These are phyloP conservation scores for Oscheius myriophilus DNA, from an alignment of 2,888 invertebrate species.

Conservation along the genomic window DNA sequence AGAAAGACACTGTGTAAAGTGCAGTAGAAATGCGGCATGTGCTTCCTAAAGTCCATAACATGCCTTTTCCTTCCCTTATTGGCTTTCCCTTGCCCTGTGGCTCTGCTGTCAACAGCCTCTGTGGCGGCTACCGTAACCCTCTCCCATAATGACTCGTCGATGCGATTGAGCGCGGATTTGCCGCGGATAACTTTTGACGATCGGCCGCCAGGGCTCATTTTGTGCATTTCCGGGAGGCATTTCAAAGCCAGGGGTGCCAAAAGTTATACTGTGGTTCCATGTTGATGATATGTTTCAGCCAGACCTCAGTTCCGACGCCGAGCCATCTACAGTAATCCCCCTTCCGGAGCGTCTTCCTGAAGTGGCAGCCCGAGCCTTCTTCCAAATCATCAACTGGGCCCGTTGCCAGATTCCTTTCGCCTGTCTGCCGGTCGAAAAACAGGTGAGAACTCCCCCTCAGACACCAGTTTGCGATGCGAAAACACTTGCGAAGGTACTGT, in stretches of 20 bases:
- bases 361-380: conserved; percentile 47
- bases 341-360: conserved; percentile 31
- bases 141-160: conserved; percentile 8
- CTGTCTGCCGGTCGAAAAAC: conserved; percentile 34
- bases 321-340: conserved; percentile 3
- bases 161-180: conserved; percentile 20
- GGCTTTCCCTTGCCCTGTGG: background rate
- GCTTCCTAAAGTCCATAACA: no score
- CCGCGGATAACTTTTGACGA: conserved; percentile 27
- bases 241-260: no score
- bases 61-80: background rate
- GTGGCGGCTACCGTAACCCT: conserved; percentile 22
- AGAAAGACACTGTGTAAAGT: no score
- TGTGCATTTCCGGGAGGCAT: no score
- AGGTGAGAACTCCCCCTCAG: conserved; percentile 18
- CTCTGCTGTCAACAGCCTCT: conserved; percentile 16
- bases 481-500: no score
- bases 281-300: conserved; percentile 18
- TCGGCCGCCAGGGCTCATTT: no score
- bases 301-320: conserved; percentile 30
- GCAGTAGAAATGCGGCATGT: no score
- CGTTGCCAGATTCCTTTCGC: conserved; percentile 36
- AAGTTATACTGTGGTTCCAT: background rate
- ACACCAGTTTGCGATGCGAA: no score
- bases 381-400: conserved; percentile 39